Evolutionary conservation across 2,113 vertebrate species (phyloP).

Genomic region (Nibea albiflora): DNA sequence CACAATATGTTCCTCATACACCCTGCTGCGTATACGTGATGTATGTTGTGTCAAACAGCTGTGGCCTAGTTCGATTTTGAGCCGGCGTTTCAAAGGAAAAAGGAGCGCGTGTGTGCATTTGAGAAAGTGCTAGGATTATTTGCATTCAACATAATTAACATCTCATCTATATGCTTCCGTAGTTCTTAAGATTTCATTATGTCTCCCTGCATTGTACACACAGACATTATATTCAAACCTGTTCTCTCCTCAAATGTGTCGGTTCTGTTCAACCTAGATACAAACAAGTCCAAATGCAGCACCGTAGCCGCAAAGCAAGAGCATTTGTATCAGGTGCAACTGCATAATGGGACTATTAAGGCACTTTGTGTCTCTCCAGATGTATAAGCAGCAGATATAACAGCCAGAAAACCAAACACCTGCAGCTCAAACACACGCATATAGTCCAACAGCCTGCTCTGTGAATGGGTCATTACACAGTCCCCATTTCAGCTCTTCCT

Average conservation of each 20-base stretch:
- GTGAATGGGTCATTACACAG: constrained; percentile 10
- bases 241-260: neutral
- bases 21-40: neutral
- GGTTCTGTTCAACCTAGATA: neutral
- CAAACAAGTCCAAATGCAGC: neutral
- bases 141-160: neutral
- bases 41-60: neutral
- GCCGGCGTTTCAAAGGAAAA: neutral
- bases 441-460: neutral
- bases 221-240: neutral
- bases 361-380: constrained; percentile 9
- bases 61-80: neutral
- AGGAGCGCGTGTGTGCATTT: neutral
- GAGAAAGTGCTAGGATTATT: neutral
- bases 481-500: neutral
- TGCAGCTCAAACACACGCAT: neutral
- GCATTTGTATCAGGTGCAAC: neutral
- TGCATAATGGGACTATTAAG: constrained; percentile 12
- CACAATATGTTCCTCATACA: neutral
- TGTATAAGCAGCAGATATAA: neutral
- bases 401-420: neutral
- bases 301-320: neutral
- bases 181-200: neutral
- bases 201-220: neutral
- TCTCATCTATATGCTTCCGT: neutral